Base-by-base conservation (phyloP, 2,888 invertebrate genomes). In the Drosophila pseudotalamancana region DNA sequence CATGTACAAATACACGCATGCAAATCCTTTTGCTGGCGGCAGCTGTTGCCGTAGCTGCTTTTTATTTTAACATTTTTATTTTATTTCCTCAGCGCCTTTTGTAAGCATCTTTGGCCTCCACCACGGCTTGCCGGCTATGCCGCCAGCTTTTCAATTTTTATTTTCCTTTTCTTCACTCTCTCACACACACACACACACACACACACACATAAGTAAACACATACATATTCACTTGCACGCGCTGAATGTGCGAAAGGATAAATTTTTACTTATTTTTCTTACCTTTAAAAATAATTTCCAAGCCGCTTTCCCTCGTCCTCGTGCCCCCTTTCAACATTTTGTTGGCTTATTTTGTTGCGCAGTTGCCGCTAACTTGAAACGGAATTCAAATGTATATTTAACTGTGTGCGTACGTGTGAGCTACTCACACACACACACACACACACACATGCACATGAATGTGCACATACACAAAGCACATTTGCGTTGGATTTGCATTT, bases 21-120 rank as follows among this genome's bases (percentile, higher is more conserved):
- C 78, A 84, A 85, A 85, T 85, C 84, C 84, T 88, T 84, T 77
- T 86, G 77, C 88, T 85, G 79, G 71, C 76, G 83, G 77, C 82
- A 78, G 85, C 64, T 70, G 77, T 70, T 51, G 59, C 64, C 56
- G 50, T 45, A 45, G 56, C 71, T 63, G 63, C 55, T 77, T 84
- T 74, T 79, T 79, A 67, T 81, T 78, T 75, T 71, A 74, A 70
- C 74, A 77, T 82, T 79, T 83, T 77, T 85, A 85, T 83, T 85
- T 87, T 85, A 82, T 87, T 85, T 69, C 61, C 61, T 56, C 68
- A 60, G 50, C 85, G 87, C 79, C 86, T 81, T 77, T 87, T 87
- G 78, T 82, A 67, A 82, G 87, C 81, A 78, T 75, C 82, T 82
- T 72, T 78, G 87, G 72, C 81, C 75, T 61, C 75, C 49, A 62